Evolutionary conservation across 2,888 invertebrate species (phyloP).

Genomic region (Eupithecia insigniata): DNA sequence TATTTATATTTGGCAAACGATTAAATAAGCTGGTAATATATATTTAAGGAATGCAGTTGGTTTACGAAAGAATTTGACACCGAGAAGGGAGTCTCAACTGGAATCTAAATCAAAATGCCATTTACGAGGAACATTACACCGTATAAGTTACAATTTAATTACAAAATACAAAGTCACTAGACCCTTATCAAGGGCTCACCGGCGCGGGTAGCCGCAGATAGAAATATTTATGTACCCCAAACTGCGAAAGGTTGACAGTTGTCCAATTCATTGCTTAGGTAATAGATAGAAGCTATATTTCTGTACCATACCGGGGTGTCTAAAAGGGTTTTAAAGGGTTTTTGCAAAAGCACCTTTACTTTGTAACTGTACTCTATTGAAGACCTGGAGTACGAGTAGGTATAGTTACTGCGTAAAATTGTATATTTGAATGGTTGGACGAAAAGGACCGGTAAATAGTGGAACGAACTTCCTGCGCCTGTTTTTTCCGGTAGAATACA

Average conservation of each 20-base stretch:
- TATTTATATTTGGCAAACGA: too few relatives aligned
- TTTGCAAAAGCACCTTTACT: background rate
- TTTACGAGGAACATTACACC: constrained; percentile 16
- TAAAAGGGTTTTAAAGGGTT: too few relatives aligned
- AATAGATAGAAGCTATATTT: background rate
- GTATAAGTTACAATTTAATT: constrained; percentile 44
- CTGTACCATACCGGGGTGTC: background rate
- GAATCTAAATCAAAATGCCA: constrained; percentile 35
- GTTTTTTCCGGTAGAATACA: too few relatives aligned
- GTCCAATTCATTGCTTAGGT: constrained; percentile 52
- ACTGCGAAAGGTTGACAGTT: constrained; percentile 56
- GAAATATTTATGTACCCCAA: constrained; percentile 56
- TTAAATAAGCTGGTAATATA: background rate
- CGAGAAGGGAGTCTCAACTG: background rate
- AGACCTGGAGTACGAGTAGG: background rate
- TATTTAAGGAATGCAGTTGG: background rate
- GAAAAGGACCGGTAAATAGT: too few relatives aligned
- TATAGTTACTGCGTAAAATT: background rate
- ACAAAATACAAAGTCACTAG: constrained; percentile 39
- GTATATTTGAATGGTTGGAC: background rate
- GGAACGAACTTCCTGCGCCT: too few relatives aligned
- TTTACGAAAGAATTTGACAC: background rate
- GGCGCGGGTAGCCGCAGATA: constrained; percentile 29
- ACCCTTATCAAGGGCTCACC: constrained; percentile 36
- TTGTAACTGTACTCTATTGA: background rate